Evolutionary conservation across 2,797 vertebrate genomes (phyloP).

Genomic region (Sebastolobus alascanus): DNA sequence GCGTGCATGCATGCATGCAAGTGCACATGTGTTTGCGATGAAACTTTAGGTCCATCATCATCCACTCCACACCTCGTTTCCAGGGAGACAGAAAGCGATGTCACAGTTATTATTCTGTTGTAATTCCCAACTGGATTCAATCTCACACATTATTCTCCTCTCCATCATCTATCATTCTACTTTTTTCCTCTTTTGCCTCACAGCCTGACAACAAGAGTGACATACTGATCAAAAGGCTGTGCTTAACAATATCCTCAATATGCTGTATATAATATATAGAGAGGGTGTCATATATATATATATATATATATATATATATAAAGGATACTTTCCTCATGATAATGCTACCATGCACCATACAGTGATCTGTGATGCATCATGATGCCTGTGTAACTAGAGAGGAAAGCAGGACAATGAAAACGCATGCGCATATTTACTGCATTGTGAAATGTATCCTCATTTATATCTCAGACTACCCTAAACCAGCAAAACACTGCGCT

Average conservation of each 20-base stretch:
- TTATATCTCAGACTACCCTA: background rate
- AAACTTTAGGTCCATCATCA: conserved; percentile 38
- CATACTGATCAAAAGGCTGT: background rate
- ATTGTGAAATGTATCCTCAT: background rate
- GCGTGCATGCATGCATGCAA: too few species aligned
- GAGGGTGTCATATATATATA: background rate
- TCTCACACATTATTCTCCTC: conserved; percentile 11
- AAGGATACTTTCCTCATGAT: background rate
- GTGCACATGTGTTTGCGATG: conserved; percentile 9
- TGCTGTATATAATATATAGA: background rate
- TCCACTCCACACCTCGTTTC: conserved; percentile 34
- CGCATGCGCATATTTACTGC: background rate
- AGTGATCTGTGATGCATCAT: background rate
- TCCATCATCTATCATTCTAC: conserved; percentile 5
- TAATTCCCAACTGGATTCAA: conserved; percentile 54
- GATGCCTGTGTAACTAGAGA: background rate
- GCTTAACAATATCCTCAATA: background rate
- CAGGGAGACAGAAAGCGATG: conserved; percentile 41
- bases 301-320: too few species aligned
- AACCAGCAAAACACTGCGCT: background rate
- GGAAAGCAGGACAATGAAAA: background rate
- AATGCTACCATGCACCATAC: background rate
- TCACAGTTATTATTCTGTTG: conserved; percentile 48
- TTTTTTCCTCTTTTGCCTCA: background rate
- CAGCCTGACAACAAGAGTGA: conserved; percentile 8